These are phyloP conservation scores for Mesocricetus auratus DNA, from an alignment of 2,113 vertebrate genomes.

Conservation along the genomic window DNA sequence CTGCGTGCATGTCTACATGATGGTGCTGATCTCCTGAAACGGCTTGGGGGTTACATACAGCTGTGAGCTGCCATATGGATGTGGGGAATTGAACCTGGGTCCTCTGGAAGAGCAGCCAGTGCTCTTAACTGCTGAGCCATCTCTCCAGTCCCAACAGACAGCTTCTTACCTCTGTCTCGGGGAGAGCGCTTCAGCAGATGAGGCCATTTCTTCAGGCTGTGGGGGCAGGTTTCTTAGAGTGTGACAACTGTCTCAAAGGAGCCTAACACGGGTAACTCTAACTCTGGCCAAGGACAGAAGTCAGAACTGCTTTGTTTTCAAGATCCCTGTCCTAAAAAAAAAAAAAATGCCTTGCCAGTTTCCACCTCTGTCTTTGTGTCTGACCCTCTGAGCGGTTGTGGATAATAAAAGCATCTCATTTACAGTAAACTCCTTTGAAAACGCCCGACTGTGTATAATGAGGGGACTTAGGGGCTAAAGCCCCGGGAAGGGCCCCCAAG, in stretches of 20 bases:
- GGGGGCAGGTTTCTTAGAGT: background rate
- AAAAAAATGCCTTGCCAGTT: background rate
- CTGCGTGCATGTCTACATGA: background rate
- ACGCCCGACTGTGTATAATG: background rate
- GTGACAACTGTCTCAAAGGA: background rate
- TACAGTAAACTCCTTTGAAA: background rate
- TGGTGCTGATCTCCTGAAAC: background rate
- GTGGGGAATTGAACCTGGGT: too few relatives aligned
- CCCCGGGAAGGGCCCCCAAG: too few relatives aligned
- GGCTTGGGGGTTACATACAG: background rate
- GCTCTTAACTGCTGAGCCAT: too few relatives aligned
- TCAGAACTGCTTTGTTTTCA: background rate
- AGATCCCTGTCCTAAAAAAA: too few relatives aligned
- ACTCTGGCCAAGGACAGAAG: background rate
- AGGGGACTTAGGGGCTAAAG: background rate
- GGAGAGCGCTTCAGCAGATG: background rate
- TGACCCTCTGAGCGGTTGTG: background rate
- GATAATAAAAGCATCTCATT: background rate
- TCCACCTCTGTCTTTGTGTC: background rate
- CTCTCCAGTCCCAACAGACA: background rate
- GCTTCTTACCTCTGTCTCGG: background rate
- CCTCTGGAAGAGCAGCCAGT: too few relatives aligned
- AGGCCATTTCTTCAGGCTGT: background rate
- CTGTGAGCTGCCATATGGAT: too few relatives aligned
- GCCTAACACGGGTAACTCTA: background rate